Percentiles rank a stretch among this genome's conserved stretches.
phyloP scores from a whole-genome alignment of 1,140 invertebrate species.

The Helicoverpa zea region DNA sequence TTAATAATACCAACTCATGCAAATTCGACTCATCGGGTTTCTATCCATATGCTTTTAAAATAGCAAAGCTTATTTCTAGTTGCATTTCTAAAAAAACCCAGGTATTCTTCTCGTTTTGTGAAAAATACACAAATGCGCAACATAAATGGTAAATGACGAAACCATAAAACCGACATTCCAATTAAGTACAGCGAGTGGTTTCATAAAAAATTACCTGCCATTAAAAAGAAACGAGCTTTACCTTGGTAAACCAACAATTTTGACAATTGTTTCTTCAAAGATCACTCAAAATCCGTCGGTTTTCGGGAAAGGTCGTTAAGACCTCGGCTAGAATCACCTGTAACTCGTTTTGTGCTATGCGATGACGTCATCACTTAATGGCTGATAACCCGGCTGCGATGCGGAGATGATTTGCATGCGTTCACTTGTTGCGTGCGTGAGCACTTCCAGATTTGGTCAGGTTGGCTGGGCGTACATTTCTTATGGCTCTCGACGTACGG shows the following conservation, averaged over 20 bases:
- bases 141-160: background rate
- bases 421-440: constrained; percentile 59
- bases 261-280: constrained; percentile 3
- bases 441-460: constrained; percentile 67
- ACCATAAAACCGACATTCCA: constrained; percentile 14
- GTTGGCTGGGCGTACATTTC: constrained; percentile 71
- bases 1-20: constrained; percentile 5
- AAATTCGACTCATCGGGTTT: background rate
- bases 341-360: constrained; percentile 76
- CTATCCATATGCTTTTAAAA: background rate
- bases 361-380: constrained; percentile 76
- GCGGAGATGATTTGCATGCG: constrained; percentile 62
- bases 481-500: constrained; percentile 79
- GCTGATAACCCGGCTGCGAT: constrained; percentile 66
- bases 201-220: background rate
- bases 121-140: background rate
- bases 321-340: constrained; percentile 69
- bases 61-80: background rate
- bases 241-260: constrained; percentile 27
- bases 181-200: constrained; percentile 1
- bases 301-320: constrained; percentile 63
- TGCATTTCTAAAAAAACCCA: no score
- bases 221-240: background rate
- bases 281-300: constrained; percentile 37
- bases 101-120: background rate